Percentiles rank a stretch among this genome's conserved stretches.
phyloP scores from a whole-genome alignment of 2,113 vertebrate species.

The Acinonyx jubatus region DNA sequence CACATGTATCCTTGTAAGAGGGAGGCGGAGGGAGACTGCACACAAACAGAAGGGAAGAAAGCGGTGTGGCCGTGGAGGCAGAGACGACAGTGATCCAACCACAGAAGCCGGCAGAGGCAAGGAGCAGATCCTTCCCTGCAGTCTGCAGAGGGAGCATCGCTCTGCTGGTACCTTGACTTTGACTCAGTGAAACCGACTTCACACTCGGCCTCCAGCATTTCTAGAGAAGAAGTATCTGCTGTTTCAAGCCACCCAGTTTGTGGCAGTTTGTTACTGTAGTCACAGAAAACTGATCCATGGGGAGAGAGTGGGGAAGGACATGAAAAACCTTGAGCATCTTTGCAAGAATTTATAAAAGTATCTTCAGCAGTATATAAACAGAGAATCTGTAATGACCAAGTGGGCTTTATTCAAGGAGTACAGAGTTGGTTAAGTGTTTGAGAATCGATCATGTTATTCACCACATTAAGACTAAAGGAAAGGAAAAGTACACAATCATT shows the following conservation, averaged over 20 bases:
- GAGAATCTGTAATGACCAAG: neutral
- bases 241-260: neutral
- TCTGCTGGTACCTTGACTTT: neutral
- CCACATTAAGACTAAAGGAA: neutral
- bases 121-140: neutral
- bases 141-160: neutral
- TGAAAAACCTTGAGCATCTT: neutral
- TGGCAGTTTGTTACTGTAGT: neutral
- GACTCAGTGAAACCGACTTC: neutral
- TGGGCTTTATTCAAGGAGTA: neutral
- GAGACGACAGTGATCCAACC: neutral
- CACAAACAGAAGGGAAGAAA: neutral
- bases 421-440: neutral
- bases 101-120: neutral
- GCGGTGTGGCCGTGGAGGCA: neutral
- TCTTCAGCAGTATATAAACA: no score
- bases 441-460: neutral
- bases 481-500: neutral
- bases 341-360: neutral
- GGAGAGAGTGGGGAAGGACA: neutral
- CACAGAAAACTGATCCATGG: neutral
- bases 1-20: neutral
- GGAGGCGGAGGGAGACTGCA: neutral
- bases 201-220: neutral
- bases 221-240: neutral